Evolutionary conservation across 2,797 vertebrate genomes (phyloP).

Genomic region (Tarsius wallacei): DNA sequence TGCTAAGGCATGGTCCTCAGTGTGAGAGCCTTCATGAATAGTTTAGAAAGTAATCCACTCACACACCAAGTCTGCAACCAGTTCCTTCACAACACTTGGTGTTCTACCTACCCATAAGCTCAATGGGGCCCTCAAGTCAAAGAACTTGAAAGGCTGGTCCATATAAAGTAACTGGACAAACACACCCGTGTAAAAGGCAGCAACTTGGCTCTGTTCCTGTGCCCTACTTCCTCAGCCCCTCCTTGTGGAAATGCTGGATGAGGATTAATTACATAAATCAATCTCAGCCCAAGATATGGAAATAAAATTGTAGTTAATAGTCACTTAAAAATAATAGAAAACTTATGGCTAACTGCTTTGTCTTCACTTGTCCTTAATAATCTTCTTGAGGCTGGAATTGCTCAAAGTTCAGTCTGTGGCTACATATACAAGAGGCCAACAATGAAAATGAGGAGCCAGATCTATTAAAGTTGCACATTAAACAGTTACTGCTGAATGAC

Average conservation of each 20-base stretch:
- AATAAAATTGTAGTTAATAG: constrained; percentile 53
- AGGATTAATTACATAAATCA: constrained; percentile 58
- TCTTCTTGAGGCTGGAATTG: not conserved
- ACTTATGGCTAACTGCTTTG: constrained; percentile 34
- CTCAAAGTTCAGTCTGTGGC: constrained; percentile 38
- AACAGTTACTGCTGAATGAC: not conserved
- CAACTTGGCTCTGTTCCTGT: not conserved
- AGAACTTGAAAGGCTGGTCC: constrained; percentile 16
- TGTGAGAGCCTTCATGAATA: not conserved
- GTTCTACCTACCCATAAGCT: not conserved
- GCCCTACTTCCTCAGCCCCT: not conserved
- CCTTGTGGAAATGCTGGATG: not conserved
- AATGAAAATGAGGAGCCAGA: constrained; percentile 41
- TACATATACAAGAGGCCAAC: constrained; percentile 44
- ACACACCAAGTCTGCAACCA: not conserved
- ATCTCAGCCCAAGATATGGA: constrained; percentile 25
- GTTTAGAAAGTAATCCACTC: not conserved
- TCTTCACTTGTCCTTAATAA: constrained; percentile 24
- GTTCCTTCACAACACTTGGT: not conserved
- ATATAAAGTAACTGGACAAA: constrained; percentile 57
- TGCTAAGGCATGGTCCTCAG: not conserved
- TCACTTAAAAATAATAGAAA: constrained; percentile 67
- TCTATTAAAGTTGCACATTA: not conserved
- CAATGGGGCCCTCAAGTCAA: not conserved
- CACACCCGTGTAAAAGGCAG: not conserved